A percentile compares a stretch with the other conserved stretches of the same genome.
phyloP scores from a whole-genome alignment of 2,113 vertebrate genomes.

The Edolisoma coerulescens region DNA sequence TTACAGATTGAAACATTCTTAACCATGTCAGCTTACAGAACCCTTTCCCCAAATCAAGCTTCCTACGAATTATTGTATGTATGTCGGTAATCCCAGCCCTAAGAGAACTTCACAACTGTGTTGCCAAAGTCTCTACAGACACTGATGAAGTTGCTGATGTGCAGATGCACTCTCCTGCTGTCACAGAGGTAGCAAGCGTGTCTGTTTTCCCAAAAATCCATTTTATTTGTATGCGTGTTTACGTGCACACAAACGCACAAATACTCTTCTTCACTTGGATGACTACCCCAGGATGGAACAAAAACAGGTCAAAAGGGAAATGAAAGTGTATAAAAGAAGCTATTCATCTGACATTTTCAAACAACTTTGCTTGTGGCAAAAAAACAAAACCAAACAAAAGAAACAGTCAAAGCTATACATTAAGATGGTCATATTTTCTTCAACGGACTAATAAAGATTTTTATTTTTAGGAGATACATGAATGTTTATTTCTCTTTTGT shows the following conservation, averaged over 20 bases:
- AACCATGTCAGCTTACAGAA: background rate
- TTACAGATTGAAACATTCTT: background rate
- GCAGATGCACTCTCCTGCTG: background rate
- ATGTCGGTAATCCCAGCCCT: background rate
- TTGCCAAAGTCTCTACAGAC: background rate
- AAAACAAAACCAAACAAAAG: background rate
- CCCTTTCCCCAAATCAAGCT: background rate
- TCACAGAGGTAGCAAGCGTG: background rate
- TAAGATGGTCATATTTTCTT: background rate
- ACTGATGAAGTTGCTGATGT: background rate
- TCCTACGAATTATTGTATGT: background rate
- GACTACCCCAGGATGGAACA: background rate
- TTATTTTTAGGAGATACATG: background rate
- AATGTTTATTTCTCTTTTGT: background rate
- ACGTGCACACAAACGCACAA: background rate
- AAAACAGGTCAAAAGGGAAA: background rate
- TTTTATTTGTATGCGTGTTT: rapidly evolving
- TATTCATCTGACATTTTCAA: background rate
- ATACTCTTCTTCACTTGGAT: background rate
- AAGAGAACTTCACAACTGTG: background rate
- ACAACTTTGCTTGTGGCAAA: background rate
- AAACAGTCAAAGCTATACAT: background rate
- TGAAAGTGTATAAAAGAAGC: background rate
- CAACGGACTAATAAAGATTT: background rate
- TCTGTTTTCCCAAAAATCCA: background rate